Evolutionary conservation across 92 coral and sea anemone species (phyloP).

Genomic region (Zoanthus solanderi): DNA sequence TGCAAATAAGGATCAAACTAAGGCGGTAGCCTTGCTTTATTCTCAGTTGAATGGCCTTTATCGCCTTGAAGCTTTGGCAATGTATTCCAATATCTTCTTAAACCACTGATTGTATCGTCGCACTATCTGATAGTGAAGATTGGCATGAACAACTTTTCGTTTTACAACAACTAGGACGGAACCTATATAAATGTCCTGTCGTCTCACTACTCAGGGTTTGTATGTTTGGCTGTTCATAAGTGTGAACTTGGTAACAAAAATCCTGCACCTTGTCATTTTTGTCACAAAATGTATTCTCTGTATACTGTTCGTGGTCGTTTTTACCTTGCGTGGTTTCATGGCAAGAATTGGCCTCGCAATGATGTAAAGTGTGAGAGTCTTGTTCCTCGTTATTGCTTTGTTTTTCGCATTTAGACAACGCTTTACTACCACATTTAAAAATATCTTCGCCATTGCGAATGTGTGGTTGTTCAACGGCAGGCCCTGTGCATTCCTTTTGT

Average conservation of each 20-base stretch:
- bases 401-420: neutral
- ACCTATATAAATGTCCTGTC: neutral
- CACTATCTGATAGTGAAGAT: neutral
- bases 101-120: neutral
- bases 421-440: neutral
- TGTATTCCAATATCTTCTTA: neutral
- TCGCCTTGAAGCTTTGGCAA: neutral
- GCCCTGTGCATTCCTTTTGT: neutral
- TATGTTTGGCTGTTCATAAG: neutral
- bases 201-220: neutral
- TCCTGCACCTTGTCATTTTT: neutral
- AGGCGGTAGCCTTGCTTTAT: neutral
- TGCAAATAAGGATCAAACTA: neutral
- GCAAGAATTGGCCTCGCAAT: neutral
- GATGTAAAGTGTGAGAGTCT: neutral
- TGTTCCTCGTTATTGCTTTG: neutral
- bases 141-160: neutral
- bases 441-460: neutral
- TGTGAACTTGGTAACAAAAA: neutral
- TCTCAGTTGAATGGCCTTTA: neutral
- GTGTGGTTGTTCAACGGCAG: conserved; percentile 6
- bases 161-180: neutral
- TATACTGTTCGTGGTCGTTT: neutral
- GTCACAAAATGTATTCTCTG: neutral
- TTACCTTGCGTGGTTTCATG: neutral